A percentile compares a stretch with the other conserved stretches of the same genome.
These are phyloP conservation scores for Paracyclopina nana DNA, from an alignment of 1,140 invertebrate species.

Conservation along the genomic window DNA sequence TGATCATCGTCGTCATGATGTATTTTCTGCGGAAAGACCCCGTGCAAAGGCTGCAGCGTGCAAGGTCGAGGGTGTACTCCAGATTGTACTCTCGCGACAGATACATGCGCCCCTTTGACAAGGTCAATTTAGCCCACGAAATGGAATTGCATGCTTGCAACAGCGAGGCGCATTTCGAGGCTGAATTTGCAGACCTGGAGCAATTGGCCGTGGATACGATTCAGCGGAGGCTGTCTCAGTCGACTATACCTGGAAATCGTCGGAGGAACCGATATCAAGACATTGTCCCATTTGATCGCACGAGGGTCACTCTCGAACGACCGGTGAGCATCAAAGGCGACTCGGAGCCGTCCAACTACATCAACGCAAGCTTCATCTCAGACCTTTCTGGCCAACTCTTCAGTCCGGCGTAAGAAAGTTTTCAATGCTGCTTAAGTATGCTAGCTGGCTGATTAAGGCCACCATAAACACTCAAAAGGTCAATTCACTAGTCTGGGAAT, in stretches of 20 bases:
- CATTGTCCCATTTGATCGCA: background rate
- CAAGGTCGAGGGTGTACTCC: background rate
- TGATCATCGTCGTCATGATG: too few relatives aligned
- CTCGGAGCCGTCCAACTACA: background rate
- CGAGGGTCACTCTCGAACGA: background rate
- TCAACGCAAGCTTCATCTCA: background rate
- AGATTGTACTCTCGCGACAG: background rate
- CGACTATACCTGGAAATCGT: background rate
- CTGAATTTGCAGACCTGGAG: background rate
- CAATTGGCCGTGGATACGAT: background rate
- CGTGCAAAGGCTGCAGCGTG: background rate
- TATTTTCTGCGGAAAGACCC: background rate
- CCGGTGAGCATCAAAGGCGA: background rate
- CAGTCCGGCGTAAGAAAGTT: too few relatives aligned
- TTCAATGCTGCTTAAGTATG: too few relatives aligned
- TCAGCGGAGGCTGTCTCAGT: background rate
- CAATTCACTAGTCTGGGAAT: too few relatives aligned
- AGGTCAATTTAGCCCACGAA: background rate
- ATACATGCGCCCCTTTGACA: background rate
- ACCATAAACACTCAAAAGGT: too few relatives aligned
- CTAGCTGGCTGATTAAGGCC: too few relatives aligned
- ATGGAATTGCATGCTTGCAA: too few relatives aligned
- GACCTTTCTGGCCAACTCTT: too few relatives aligned
- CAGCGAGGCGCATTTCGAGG: background rate
- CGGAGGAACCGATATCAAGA: constrained; percentile 5